Percentiles rank a stretch among this genome's conserved stretches.
Evolutionary conservation across 2,888 invertebrate species (phyloP).

Genomic region (Cinara cedri): DNA sequence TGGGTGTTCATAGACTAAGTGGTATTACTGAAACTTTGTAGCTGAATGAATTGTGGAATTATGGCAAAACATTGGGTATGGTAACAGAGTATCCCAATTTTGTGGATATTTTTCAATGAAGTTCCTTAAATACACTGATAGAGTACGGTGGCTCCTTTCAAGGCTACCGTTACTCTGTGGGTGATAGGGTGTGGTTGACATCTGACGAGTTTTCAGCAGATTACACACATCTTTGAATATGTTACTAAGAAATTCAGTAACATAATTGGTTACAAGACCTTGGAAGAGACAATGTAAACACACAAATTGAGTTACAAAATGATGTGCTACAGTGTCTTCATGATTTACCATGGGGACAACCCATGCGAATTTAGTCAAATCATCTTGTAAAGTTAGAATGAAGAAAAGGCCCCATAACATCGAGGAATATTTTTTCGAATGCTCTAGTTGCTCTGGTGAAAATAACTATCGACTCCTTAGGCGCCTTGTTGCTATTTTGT

Average conservation of each 20-base stretch:
- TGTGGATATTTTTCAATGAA: not conserved
- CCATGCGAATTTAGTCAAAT: not conserved
- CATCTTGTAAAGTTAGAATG: not conserved
- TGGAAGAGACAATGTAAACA: not conserved
- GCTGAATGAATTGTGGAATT: not conserved
- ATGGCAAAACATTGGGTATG: not conserved
- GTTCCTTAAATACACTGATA: not conserved
- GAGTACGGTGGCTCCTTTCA: not conserved
- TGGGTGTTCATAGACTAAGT: not conserved
- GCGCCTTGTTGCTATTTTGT: no score
- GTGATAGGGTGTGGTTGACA: not conserved
- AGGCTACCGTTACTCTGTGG: not conserved
- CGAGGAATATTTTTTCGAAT: no score
- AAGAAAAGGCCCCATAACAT: no score
- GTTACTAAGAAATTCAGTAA: not conserved
- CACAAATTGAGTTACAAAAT: not conserved
- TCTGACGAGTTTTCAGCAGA: not conserved
- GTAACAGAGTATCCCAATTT: not conserved
- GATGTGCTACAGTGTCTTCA: not conserved
- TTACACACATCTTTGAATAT: not conserved
- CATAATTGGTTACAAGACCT: not conserved
- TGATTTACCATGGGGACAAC: not conserved
- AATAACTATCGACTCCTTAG: no score
- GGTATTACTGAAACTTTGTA: not conserved
- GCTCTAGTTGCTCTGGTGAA: no score